Evolutionary conservation across 2,113 vertebrate genomes (phyloP).

Genomic region (Gambusia affinis): DNA sequence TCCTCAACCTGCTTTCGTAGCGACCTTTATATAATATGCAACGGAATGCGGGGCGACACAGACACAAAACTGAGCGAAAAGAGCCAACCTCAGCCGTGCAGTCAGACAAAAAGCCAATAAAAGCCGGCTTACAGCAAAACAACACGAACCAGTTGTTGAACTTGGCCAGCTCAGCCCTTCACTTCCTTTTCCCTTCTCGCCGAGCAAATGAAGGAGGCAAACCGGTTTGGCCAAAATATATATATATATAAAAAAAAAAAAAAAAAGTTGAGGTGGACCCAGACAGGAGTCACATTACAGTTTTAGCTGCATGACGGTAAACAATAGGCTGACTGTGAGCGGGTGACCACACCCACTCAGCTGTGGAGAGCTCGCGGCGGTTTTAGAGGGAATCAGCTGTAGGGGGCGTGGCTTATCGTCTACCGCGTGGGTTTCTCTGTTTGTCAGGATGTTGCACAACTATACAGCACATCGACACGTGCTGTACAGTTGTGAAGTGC

Average conservation of each 20-base stretch:
- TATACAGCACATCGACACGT: no score
- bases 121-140: background rate
- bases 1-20: background rate
- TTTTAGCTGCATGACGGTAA: background rate
- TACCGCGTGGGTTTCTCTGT: no score
- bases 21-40: background rate
- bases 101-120: background rate
- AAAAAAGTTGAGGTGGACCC: background rate
- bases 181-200: constrained; percentile 20
- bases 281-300: background rate
- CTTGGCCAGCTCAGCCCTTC: background rate
- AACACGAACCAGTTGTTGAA: background rate
- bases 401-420: constrained; percentile 15
- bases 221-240: background rate
- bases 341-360: background rate
- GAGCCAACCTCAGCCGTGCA: constrained; percentile 33
- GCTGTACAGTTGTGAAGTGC: no score
- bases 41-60: constrained; percentile 34
- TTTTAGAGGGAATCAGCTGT: background rate
- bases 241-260: no score
- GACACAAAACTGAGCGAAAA: background rate
- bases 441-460: no score
- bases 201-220: background rate
- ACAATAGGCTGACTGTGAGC: background rate
- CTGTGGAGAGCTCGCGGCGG: background rate